Percentiles rank a stretch among this genome's conserved stretches.
Conservation (phyloP, 2,888 invertebrate species). For the Prionchulus punctatus region DNA sequence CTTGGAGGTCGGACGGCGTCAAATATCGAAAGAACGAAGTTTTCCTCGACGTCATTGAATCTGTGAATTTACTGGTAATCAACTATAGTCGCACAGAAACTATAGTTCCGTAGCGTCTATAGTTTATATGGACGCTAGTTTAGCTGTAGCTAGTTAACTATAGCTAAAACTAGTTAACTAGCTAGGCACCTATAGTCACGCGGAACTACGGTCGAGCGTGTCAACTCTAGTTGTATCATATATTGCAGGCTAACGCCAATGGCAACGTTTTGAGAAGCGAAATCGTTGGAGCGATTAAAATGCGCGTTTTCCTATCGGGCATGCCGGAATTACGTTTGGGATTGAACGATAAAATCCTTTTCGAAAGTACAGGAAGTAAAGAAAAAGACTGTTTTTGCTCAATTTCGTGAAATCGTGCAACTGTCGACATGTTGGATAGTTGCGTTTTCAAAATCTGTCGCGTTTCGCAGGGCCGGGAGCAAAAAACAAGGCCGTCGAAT, state of each 20-base stretch:
- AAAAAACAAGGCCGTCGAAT: conserved; percentile 89
- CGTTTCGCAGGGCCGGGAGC: conserved; percentile 43
- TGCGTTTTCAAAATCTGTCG: not conserved
- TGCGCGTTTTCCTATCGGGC: conserved; percentile 91
- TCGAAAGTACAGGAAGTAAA: conserved; percentile 76
- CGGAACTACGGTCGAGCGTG: not conserved
- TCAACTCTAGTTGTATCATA: not conserved
- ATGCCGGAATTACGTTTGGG: conserved; percentile 95
- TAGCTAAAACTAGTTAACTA: no score
- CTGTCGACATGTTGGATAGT: no score
- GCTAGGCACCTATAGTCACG: no score
- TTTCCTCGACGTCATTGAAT: conserved; percentile 94
- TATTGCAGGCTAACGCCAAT: conserved; percentile 62
- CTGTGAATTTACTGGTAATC: conserved; percentile 74
- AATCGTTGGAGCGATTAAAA: conserved; percentile 94
- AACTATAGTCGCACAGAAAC: no score
- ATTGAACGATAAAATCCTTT: conserved; percentile 86
- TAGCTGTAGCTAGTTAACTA: not conserved
- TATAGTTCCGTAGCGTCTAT: no score
- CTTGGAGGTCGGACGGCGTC: conserved; percentile 94
- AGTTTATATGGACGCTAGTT: not conserved
- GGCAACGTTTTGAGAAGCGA: conserved; percentile 91
- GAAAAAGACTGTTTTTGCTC: no score
- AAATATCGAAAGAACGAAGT: conserved; percentile 98
- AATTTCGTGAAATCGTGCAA: no score